These are phyloP conservation scores for Nothobranchius furzeri DNA, from an alignment of 2,113 vertebrate species.

Conservation along the genomic window DNA sequence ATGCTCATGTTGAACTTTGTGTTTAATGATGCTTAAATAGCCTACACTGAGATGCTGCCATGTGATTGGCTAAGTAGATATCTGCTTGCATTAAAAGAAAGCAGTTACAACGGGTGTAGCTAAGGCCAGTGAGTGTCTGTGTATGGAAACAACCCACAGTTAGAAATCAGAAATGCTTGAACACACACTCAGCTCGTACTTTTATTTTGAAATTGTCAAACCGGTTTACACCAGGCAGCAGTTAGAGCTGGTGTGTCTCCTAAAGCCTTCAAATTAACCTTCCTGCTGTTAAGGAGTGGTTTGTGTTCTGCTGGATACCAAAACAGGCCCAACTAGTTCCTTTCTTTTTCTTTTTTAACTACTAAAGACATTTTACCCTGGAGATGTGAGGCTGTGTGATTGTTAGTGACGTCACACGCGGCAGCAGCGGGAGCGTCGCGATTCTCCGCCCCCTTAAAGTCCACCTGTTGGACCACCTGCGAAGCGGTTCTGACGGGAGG, in stretches of 20 bases:
- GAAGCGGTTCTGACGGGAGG: neutral
- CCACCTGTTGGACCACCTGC: slow-evolving; percentile 53
- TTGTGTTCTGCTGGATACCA: neutral
- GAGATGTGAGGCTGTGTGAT: neutral
- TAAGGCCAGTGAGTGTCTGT: no score
- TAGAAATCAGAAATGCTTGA: neutral
- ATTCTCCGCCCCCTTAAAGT: slow-evolving; percentile 43
- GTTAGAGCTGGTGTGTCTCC: neutral
- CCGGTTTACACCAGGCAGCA: slow-evolving; percentile 20
- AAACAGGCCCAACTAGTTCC: neutral
- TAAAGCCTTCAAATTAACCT: neutral
- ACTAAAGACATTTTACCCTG: neutral
- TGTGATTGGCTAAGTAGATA: no score
- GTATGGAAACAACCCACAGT: neutral
- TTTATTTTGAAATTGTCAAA: slow-evolving; percentile 37
- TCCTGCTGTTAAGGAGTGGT: neutral
- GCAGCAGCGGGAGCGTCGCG: slow-evolving; percentile 29
- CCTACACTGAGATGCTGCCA: no score
- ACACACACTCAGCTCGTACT: neutral
- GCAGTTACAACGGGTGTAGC: no score
- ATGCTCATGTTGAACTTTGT: no score
- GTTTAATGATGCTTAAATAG: no score
- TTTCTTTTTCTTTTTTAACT: slow-evolving; percentile 1
- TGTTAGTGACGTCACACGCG: slow-evolving; percentile 47
- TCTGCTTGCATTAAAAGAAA: no score